phyloP scores from a whole-genome alignment of 2,888 invertebrate species.

The Acleris literana region DNA sequence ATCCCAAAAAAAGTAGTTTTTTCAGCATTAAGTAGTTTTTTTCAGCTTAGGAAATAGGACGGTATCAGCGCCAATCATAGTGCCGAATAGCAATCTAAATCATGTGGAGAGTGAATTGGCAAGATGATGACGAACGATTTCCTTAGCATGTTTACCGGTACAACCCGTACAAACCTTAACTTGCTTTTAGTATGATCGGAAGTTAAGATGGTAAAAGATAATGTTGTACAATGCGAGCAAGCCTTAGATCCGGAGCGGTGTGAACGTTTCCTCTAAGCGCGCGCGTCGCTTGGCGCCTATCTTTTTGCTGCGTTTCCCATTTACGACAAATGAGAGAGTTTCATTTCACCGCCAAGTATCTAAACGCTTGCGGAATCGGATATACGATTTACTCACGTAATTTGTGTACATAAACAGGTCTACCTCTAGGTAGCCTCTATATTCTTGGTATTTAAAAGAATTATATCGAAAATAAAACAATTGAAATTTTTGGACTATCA shows the following conservation, averaged over 20 bases:
- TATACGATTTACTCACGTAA: slow-evolving; percentile 22
- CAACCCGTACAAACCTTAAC: not conserved
- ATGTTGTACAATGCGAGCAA: slow-evolving; percentile 13
- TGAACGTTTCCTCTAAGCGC: slow-evolving; percentile 21
- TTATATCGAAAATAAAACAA: slow-evolving; percentile 2
- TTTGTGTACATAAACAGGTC: slow-evolving; percentile 18
- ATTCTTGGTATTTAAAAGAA: not conserved
- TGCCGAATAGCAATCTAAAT: slow-evolving; percentile 29
- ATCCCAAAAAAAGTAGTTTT: no score
- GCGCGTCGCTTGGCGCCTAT: not conserved
- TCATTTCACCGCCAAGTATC: slow-evolving; percentile 20
- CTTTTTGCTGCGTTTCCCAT: slow-evolving; percentile 23
- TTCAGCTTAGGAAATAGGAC: no score
- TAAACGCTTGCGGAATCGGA: slow-evolving; percentile 29
- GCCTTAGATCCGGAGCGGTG: slow-evolving; percentile 29
- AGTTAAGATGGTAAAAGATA: slow-evolving; percentile 15
- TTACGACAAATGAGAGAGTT: slow-evolving; percentile 23
- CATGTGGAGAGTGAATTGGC: slow-evolving; percentile 42
- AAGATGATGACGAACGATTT: not conserved
- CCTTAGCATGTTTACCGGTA: not conserved
- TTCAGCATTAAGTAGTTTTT: no score
- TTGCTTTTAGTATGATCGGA: slow-evolving; percentile 14
- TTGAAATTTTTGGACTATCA: not conserved
- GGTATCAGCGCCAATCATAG: no score
- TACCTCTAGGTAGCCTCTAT: not conserved